Base-by-base conservation (phyloP, 2,113 vertebrate genomes). In the Lethenteron reissneri region DNA sequence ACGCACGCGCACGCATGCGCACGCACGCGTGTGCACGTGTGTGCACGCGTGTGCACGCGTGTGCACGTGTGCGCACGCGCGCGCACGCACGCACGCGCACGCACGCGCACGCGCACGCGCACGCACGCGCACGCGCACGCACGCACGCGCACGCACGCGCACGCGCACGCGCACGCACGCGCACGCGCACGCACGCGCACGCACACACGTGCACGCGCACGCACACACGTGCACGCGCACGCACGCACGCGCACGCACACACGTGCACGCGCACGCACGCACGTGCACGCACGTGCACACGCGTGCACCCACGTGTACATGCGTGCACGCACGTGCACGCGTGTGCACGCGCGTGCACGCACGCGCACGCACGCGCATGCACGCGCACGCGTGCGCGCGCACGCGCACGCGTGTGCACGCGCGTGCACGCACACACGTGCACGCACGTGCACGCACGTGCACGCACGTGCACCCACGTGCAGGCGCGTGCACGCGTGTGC, bases 291-390 rank as follows among this genome's bases (percentile, higher is more conserved):
- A 62, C 59, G 59, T 8, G 8, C 59, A 62, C 59, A 62, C 59
- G 8, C 8, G 59, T 8, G 59, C 59, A 62, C 59, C 9, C 59
- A 62, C 59, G 59, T 8, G 59, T 8, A 62, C 59, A n/a, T n/a
- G n/a, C n/a, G n/a, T n/a, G 8, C 59, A 62, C 59, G 59, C 59
- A 62, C 59, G 59, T 62, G 59, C 59, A n/a, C n/a, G n/a, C n/a
- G n/a, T n/a, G 8, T 8, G 8, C 59, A 62, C 8, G 59, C 59
- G 8, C 59, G 59, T 8, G 8, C 59, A 62, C 8, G 59, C 59
- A 62, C 59, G 59, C 59, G 59, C 59, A 62, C 8, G 59, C 59
- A 62, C 59, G 59, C 59, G 59, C 59, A 62, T 62, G 59, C 59
- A 62, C 59, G 59, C 59, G 59, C 59, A 62, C 59, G 59, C 59